Base-by-base conservation (phyloP, 2,113 vertebrate genomes). In the Laterallus jamaicensis region DNA sequence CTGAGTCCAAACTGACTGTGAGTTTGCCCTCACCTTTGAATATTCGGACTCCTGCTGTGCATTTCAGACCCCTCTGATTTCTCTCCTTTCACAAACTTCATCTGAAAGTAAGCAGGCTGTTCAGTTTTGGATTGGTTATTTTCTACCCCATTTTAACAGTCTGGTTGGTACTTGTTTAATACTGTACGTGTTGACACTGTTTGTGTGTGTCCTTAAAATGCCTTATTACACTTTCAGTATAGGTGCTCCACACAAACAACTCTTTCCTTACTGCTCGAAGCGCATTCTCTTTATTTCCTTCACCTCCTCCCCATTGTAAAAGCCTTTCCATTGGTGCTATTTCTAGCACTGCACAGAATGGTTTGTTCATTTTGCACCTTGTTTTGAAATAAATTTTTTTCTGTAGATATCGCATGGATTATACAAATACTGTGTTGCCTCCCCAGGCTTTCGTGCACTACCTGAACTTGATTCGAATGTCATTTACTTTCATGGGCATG, bases 221-320 rank as follows among this genome's bases (percentile, higher is more conserved):
- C 18, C 35, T 15, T 16, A 2, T 3, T 58, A 7, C 26, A 42
- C 18, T 5, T 28, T 73, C 42, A 63, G 13, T 2, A 14, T 22
- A 28, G 58, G 5, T 11, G 0, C 9, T 31, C n/a, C 32, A 0
- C 49, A 49, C 49, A 49, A 49, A 11, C 52, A 44, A 22, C 52
- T 54, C 55, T 21, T 62, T 50, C n/a, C 64, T 47, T 56, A 18
- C 24, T 17, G 26, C 22, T n/a, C 19, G 31, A 78, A 14, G 29
- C 9, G 25, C 13, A 6, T 64, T 59, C 39, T 18, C 32, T 49
- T 86, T 15, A 32, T 29, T 32, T 82, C 31, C n/a, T 55, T 83
- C 67, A 31, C 13, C 24, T 87, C 39, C 9, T 56, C 4, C 12
- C 20, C 28, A 5, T 14, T 19, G 29, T 32, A n/a, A 37, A 69